Percentiles rank a stretch among this genome's conserved stretches.
phyloP scores from a whole-genome alignment of 2,888 invertebrate genomes.

The Sesia apiformis region DNA sequence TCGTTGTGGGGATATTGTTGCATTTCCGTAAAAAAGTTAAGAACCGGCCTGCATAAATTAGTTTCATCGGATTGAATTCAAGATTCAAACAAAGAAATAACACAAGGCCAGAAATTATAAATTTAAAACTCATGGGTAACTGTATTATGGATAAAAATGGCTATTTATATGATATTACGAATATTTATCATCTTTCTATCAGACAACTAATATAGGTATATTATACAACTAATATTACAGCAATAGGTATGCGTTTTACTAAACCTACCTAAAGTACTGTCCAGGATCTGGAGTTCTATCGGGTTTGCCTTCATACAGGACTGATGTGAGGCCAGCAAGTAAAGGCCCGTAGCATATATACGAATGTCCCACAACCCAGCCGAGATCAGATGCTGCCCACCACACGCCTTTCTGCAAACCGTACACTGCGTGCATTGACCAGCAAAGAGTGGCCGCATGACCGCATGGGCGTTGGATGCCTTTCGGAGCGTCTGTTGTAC shows the following conservation, averaged over 20 bases:
- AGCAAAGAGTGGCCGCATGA: slow-evolving; percentile 88
- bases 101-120: too few relatives aligned
- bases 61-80: too few relatives aligned
- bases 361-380: slow-evolving; percentile 96
- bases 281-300: slow-evolving; percentile 95
- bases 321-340: slow-evolving; percentile 84
- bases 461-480: slow-evolving; percentile 92
- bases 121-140: too few relatives aligned
- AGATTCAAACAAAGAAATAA: too few relatives aligned
- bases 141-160: too few relatives aligned
- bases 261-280: slow-evolving; percentile 86
- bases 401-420: slow-evolving; percentile 87
- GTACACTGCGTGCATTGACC: slow-evolving; percentile 89
- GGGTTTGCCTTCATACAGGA: slow-evolving; percentile 95
- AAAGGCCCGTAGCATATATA: slow-evolving; percentile 95
- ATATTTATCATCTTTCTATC: too few relatives aligned
- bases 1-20: too few relatives aligned
- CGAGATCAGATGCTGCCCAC: slow-evolving; percentile 93
- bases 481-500: slow-evolving; percentile 63
- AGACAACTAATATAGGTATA: too few relatives aligned
- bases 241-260: background rate
- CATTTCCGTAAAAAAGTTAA: too few relatives aligned
- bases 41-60: too few relatives aligned
- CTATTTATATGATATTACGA: too few relatives aligned
- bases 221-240: too few relatives aligned